Base-by-base conservation (phyloP, 2,888 invertebrate species). In the Cryptops parisi region DNA sequence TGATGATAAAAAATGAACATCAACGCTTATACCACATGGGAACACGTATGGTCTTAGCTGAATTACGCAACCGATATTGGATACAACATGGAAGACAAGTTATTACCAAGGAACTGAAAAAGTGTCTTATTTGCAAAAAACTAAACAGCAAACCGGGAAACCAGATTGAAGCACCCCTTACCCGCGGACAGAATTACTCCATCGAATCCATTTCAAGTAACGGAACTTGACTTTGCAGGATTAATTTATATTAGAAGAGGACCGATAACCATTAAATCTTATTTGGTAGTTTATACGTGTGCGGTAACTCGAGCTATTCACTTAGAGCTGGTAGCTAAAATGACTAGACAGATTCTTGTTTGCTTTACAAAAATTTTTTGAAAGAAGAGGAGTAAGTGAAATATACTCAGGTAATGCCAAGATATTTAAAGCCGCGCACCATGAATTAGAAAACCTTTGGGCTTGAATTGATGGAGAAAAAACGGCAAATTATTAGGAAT, bases 381-480 rank as follows among this genome's bases (percentile, higher is more conserved):
- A 19, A 9, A 52, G 53, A 17, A 22, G 52, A 15, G 48, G 48
- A 4, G 19, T 45, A 12, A 47, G 52, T 4, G n/a, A 12, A 12
- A 44, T 55, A 1, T 43, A 50, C 19, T 55, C 50, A 3, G 55
- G 49, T 19, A 55, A 54, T 39, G 54, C 53, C 5, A 54, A 50
- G n/a, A 56, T 26, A 9, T 54, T 56, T 38, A 38, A 54, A 21
- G 27, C 45, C 9, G n/a, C 46, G 5, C 17, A 54, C 24, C 39
- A 24, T 6, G 17, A n/a, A 15, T 45, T 54, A 9, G 23, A 27
- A 19, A 3, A 39, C 3, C 15, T 33, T 4, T 33, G 12, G 12
- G 12, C n/a, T 6, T 24, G 22, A 38, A 26, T 24, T 26, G 19
- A 17, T 52, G 4, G 15, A 26, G 3, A 12, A 33, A 52, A 3